Evolutionary conservation across 2,113 vertebrate genomes (phyloP), one percentile per base, ranked within the genome.

Genomic region (Lates calcarifer): DNA sequence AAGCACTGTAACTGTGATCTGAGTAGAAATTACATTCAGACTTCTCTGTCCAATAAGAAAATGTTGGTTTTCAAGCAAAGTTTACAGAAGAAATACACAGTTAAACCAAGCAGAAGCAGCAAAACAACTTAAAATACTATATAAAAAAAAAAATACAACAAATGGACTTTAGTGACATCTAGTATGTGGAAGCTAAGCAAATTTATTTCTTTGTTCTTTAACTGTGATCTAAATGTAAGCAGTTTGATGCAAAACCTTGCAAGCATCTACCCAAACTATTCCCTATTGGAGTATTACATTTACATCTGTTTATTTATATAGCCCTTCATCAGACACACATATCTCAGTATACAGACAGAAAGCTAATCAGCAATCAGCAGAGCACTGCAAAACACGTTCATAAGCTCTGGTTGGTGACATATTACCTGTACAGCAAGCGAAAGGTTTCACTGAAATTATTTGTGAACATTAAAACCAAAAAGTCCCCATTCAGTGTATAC

Each of bases 1-100:
- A 77, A 31, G 57, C 26, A 56, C 24, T 68, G 28, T 43, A 11
- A 24, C 67, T 70, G 37, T 71, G 39, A 74, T 57, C 15, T 20
- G 58, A 58, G 33, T 47, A 39, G 29, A 29, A 68, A 82, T 73
- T 58, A 60, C 39, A 64, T 43, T 33, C 29, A 43, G 10, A 39
- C 31, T 45, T 57, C 35, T 20, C 10, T 13, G 29, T 39, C 6
- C 10, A 45, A 41, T 17, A 47, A 67, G 6, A 18, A 2, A 7
- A 12, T 33, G 3, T 31, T 45, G 35, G 28, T 20, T 76, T 72
- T 14, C 7, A 67, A 12, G 49, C 9, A 65, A 39, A 33, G 28
- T 20, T 74, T 75, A 20, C 4, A 61, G 14, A 33, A 10, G 33
- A 41, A 61, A 45, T 0, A 41, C 9, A 47, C 2, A 35, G 11